Percentiles rank a stretch among this genome's conserved stretches.
Evolutionary conservation across 2,888 invertebrate genomes (phyloP).

Genomic region (Neelides folsomi): DNA sequence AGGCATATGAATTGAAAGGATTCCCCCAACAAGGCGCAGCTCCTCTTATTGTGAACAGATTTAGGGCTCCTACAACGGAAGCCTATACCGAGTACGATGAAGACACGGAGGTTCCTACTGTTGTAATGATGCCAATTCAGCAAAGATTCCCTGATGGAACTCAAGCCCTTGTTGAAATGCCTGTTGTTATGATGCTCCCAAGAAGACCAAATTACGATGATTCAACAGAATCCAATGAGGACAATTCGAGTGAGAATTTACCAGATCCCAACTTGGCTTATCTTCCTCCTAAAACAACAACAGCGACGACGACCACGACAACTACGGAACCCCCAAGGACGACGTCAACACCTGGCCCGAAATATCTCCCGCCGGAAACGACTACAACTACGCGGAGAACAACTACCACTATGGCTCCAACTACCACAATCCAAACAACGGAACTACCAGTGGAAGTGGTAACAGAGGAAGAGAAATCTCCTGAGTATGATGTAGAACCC

Average conservation of each 20-base stretch:
- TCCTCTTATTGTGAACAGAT: constrained; percentile 22
- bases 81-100: neutral
- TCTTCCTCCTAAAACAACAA: constrained; percentile 9
- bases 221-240: constrained; percentile 10
- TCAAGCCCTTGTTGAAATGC: constrained; percentile 24
- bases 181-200: constrained; percentile 19
- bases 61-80: neutral
- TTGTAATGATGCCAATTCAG: constrained; percentile 27
- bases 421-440: constrained; percentile 3
- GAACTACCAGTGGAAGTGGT: too few species aligned
- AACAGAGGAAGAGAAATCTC: too few species aligned
- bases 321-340: neutral
- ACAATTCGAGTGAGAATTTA: neutral
- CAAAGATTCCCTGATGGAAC: constrained; percentile 25
- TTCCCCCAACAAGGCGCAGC: constrained; percentile 2
- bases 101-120: constrained; percentile 11
- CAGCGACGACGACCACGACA: constrained; percentile 7
- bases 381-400: neutral
- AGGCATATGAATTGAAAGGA: constrained; percentile 26
- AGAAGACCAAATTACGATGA: constrained; percentile 10
- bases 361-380: neutral
- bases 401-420: neutral
- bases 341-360: neutral
- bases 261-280: neutral
- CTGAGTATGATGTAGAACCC: neutral